Base-by-base conservation (phyloP, 2,888 invertebrate species). In the Leptogaster cylindrica region DNA sequence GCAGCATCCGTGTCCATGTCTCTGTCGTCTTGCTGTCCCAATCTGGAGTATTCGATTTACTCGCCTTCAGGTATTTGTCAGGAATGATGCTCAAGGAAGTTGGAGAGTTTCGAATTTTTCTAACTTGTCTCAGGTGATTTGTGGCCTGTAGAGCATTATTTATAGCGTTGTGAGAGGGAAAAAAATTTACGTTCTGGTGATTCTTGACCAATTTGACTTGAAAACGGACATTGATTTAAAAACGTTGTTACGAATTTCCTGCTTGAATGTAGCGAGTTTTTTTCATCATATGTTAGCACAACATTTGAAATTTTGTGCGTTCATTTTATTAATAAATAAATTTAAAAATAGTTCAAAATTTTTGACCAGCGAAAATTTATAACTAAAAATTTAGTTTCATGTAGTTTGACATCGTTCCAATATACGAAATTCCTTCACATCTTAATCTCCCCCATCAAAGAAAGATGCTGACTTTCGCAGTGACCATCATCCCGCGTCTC, bases 71-170 rank as follows among this genome's bases (percentile, higher is more conserved):
- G 70, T 71, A 72, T 71, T 72, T 71, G 66, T 70, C 68, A 64
- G 44, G 71, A 68, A 68, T 64, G 48, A 64, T 48, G 48, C 64
- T 64, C 48, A 48, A 48, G 46, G 64, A 48, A 64, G 64, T 48
- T 48, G 64, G 48, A 64, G 48, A 64, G 64, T 64, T 64, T 64
- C 64, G 64, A 64, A 52, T 55, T 65, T 65, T 58, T 64, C 66
- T 48, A 71, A 72, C 71, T 72, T 72, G 72, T 72, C 72, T 67
- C 68, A 69, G 71, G 71, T 72, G 72, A 72, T 72, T 72, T 72
- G 72, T 72, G 72, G 70, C 65, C 71, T 69, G 67, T 65, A 70
- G 69, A 68, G 68, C 71, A 71, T 72, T 71, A 72, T 72, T 72
- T 72, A 72, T 71, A 61, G 71, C 55, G 10, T 61, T 44, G 39